Conservation (phyloP, 2,797 vertebrate genomes). For the Hypotaenidia philippensis region DNA sequence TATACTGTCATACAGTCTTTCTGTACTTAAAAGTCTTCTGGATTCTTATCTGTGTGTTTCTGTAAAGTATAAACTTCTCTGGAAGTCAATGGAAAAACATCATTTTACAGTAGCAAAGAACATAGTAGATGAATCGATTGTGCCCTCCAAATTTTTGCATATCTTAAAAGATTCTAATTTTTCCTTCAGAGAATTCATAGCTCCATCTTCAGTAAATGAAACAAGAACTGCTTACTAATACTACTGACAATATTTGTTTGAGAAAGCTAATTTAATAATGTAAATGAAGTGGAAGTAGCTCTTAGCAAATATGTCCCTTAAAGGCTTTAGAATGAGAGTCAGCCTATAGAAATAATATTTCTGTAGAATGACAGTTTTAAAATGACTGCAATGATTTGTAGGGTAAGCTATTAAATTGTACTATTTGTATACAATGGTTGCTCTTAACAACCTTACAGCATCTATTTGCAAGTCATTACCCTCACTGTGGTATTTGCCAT, state of each 20-base stretch:
- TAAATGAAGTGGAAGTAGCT: constrained; percentile 56
- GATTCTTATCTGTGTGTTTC: not conserved
- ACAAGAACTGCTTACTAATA: constrained; percentile 40
- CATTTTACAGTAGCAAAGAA: not conserved
- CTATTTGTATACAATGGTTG: constrained; percentile 6
- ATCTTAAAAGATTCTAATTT: not conserved
- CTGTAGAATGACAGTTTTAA: constrained; percentile 16
- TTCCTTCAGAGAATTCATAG: constrained; percentile 34
- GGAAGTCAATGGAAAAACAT: not conserved
- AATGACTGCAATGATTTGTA: constrained; percentile 34
- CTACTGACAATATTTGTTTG: constrained; percentile 41
- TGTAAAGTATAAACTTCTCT: not conserved
- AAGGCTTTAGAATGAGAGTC: constrained; percentile 32
- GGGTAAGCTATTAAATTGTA: constrained; percentile 3
- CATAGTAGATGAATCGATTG: not conserved
- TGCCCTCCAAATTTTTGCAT: not conserved
- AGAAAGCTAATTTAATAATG: constrained; percentile 58
- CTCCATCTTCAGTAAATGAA: not conserved
- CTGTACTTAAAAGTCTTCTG: not conserved
- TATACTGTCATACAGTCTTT: not conserved
- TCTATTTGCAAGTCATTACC: constrained; percentile 43
- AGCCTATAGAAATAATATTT: constrained; percentile 43
- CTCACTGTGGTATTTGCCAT: not conserved
- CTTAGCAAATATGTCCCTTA: constrained; percentile 40
- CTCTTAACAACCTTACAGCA: constrained; percentile 20